These are phyloP conservation scores for Paracanthobrama guichenoti DNA, from an alignment of 2,113 vertebrate genomes.

Conservation along the genomic window DNA sequence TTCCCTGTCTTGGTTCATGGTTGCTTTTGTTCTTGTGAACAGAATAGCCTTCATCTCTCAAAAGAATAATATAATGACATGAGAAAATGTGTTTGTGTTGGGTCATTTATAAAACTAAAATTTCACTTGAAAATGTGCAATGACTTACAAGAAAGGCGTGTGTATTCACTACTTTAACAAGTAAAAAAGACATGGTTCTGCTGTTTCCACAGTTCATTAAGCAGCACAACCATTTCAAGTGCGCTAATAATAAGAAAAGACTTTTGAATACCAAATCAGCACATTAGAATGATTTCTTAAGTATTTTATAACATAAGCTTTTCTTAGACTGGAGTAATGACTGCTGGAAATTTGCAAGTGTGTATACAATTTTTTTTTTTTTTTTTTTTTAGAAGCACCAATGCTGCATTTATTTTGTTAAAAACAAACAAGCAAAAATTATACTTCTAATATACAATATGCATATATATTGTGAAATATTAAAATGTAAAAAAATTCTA, in stretches of 20 bases:
- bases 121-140: background rate
- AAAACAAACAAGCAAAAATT: too few relatives aligned
- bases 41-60: background rate
- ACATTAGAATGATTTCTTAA: slow-evolving; percentile 8
- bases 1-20: too few relatives aligned
- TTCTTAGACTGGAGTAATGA: background rate
- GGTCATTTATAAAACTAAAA: background rate
- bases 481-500: too few relatives aligned
- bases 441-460: too few relatives aligned
- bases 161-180: background rate
- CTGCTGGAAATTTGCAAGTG: background rate
- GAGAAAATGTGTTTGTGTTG: slow-evolving; percentile 2
- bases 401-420: too few relatives aligned
- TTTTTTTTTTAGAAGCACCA: too few relatives aligned
- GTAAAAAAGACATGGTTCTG: background rate
- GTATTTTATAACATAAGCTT: background rate
- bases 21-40: background rate
- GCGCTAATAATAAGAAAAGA: slow-evolving; percentile 3
- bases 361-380: too few relatives aligned
- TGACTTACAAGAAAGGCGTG: background rate
- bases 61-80: background rate
- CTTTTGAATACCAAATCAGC: slow-evolving; percentile 14
- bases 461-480: too few relatives aligned
- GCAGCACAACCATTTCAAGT: background rate
- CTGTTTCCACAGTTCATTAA: background rate